Evolutionary conservation across 1,140 invertebrate genomes (phyloP).

Genomic region (Diprion similis): DNA sequence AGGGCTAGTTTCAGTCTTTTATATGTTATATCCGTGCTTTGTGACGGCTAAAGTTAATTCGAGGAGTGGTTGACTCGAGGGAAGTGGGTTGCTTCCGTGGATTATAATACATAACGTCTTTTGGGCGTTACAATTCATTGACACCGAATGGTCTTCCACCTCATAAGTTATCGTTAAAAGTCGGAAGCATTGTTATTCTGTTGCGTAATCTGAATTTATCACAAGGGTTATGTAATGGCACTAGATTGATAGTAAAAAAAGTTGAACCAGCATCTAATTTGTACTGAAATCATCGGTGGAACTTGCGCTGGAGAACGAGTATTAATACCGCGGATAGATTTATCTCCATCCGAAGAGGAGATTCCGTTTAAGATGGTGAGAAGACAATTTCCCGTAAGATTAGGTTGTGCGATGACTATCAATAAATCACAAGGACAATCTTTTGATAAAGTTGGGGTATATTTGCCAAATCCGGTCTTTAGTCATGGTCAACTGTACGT

Average conservation of each 20-base stretch:
- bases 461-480: conserved; percentile 18
- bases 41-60: too few species aligned
- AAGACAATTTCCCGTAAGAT: conserved; percentile 54
- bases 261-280: conserved; percentile 49
- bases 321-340: conserved; percentile 43
- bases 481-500: conserved; percentile 27
- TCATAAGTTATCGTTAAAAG: conserved; percentile 11
- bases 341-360: conserved; percentile 4
- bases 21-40: too few species aligned
- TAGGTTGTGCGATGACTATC: conserved; percentile 65
- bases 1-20: too few species aligned
- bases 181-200: conserved; percentile 24
- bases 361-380: conserved; percentile 29
- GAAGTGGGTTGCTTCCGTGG: too few species aligned
- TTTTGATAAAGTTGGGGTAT: conserved; percentile 22
- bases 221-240: conserved; percentile 54
- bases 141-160: conserved; percentile 18
- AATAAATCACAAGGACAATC: conserved; percentile 36
- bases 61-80: too few species aligned
- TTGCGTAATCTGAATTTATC: conserved; percentile 52
- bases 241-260: conserved; percentile 51
- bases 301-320: conserved; percentile 56
- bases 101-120: too few species aligned
- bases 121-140: too few species aligned
- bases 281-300: conserved; percentile 54